Percentiles rank a stretch among this genome's conserved stretches.
Evolutionary conservation across 1,140 invertebrate genomes (phyloP).

Genomic region (Pseudomyrmex concolor): DNA sequence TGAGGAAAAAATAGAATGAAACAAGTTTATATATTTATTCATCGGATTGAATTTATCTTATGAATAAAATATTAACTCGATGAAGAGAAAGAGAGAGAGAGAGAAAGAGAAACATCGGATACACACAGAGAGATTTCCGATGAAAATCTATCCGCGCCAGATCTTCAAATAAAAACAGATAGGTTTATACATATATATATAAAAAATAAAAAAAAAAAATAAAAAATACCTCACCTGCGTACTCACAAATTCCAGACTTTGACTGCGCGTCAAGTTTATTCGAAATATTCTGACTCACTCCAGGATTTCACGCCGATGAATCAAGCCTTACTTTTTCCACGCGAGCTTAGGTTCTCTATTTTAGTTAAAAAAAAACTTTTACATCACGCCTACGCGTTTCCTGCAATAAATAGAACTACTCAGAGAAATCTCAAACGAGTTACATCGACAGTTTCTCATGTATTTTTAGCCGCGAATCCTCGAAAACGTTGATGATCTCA

Average conservation of each 20-base stretch:
- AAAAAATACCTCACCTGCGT: too few relatives aligned
- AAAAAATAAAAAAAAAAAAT: too few relatives aligned
- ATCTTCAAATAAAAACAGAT: background rate
- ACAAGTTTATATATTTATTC: conserved; percentile 7
- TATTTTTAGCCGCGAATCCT: background rate
- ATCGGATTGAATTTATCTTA: conserved; percentile 1
- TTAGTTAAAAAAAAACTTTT: background rate
- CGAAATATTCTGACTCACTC: background rate
- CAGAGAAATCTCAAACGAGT: background rate
- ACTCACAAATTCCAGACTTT: background rate
- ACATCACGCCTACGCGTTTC: background rate
- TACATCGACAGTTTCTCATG: too few relatives aligned
- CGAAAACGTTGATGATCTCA: conserved; percentile 11
- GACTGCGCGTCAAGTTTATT: background rate
- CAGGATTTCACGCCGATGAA: background rate
- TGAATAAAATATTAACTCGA: conserved; percentile 44
- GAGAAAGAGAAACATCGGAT: too few relatives aligned
- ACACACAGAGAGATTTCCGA: background rate
- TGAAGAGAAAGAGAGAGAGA: background rate
- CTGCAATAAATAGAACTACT: too few relatives aligned
- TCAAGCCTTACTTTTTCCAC: background rate
- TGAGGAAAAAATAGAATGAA: background rate
- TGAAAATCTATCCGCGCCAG: background rate
- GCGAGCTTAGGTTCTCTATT: background rate
- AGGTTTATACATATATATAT: too few relatives aligned